A percentile compares a stretch with the other conserved stretches of the same genome.
phyloP scores from a whole-genome alignment of 2,113 vertebrate genomes.

The Odocoileus virginianus region DNA sequence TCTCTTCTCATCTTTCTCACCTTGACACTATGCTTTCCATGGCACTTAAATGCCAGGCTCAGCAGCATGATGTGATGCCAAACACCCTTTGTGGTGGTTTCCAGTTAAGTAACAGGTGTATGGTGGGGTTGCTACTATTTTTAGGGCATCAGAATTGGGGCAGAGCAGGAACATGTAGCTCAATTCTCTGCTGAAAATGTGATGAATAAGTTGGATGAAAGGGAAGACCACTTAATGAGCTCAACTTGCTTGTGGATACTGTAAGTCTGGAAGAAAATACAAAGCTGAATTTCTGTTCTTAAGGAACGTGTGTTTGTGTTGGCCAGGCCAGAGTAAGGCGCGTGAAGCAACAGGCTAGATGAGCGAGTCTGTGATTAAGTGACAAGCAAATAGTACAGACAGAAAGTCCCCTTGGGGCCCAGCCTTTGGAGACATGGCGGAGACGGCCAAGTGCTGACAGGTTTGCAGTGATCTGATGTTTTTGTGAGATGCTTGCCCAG shows the following conservation, averaged over 20 bases:
- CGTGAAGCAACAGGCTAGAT: constrained; percentile 55
- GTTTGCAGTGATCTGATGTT: constrained; percentile 58
- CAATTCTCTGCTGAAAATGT: constrained; percentile 35
- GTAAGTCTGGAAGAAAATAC: constrained; percentile 42
- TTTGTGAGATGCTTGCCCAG: constrained; percentile 44
- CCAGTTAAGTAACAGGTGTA: not conserved
- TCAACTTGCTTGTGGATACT: not conserved
- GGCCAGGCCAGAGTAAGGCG: constrained; percentile 48
- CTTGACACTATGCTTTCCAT: not conserved
- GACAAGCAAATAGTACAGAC: constrained; percentile 53
- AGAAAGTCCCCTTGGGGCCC: constrained; percentile 54
- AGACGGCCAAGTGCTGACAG: constrained; percentile 63
- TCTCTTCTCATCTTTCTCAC: not conserved
- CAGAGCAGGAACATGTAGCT: not conserved
- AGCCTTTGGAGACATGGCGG: constrained; percentile 35
- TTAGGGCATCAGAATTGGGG: not conserved
- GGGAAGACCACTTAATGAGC: not conserved
- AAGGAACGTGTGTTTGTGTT: constrained; percentile 64
- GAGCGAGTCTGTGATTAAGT: constrained; percentile 64
- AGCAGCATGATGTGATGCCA: not conserved
- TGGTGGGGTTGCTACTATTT: not conserved
- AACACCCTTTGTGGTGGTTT: not conserved
- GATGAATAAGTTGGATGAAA: constrained; percentile 43
- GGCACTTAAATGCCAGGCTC: not conserved
- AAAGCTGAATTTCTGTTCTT: constrained; percentile 40